Evolutionary conservation across 2,888 invertebrate genomes (phyloP), one percentile per base, ranked within the genome.

Genomic region (Iselma pallidipennis): DNA sequence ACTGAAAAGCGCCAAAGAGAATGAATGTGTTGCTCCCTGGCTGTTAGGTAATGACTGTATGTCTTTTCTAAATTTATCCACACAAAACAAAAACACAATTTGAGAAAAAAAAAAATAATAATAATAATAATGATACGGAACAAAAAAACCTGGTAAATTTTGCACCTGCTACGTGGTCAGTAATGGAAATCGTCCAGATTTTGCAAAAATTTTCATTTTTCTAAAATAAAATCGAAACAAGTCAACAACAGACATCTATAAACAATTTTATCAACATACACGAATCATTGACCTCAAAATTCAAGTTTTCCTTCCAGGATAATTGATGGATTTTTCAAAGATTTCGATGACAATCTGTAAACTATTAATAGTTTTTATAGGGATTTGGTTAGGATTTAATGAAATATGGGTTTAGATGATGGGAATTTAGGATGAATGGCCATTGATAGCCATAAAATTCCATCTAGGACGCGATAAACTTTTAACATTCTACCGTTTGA

Each of bases 1-100:
- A 78, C 88, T 98, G 75, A 98, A 98, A 84, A 94, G 95, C 81
- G 96, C 95, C 81, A 96, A 97, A 84, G 96, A 96, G 76, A 95
- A 95, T 82, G 94, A 96, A 81, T 91, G 95, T 71, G 98, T 98
- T 71, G 98, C 99, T 67, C 98, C 98, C 61, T 99, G 99, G 98
- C 89, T 99, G 80, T 90, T 99, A 85, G 98, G 98, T 98, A 89
- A 88, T 80, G 78, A 77, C 75, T 77, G 78, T 79, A 78, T 78
- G 77, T 77, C 72, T 70, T 71, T 73, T 74, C 69, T 64, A 62
- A 56, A 52, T 45, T 21, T 4, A 19, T 12, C 19, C 19, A 45
- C 9, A 42, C 19, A 19, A 4, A 42, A 45, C 9, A 42, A 19
- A 19, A 4, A 42, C 19, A 19, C 19, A 21, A 1, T 14, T 33